These are phyloP conservation scores for Resseliella maxima DNA, from an alignment of 2,888 invertebrate species.

Conservation along the genomic window DNA sequence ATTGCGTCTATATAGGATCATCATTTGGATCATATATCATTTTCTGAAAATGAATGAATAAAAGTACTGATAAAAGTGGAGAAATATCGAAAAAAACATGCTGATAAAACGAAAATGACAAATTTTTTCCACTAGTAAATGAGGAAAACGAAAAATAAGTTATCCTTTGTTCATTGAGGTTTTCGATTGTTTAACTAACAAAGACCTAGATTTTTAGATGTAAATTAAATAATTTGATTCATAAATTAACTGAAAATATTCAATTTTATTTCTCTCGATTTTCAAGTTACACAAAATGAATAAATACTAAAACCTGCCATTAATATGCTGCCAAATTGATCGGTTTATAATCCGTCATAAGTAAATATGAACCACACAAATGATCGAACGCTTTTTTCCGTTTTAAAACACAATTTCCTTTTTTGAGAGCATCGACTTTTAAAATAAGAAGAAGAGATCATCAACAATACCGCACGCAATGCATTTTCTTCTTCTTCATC, in stretches of 20 bases:
- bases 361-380: not conserved
- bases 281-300: no score
- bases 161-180: not conserved
- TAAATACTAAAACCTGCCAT: no score
- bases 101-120: not conserved
- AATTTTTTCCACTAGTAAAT: not conserved
- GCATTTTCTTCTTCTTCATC: not conserved
- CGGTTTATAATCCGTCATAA: no score
- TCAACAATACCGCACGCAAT: not conserved
- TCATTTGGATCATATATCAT: constrained; percentile 6
- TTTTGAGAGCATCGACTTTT: not conserved
- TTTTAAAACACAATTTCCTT: not conserved
- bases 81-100: no score
- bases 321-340: no score
- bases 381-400: not conserved
- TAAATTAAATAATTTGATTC: no score
- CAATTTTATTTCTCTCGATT: no score
- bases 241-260: no score
- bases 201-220: no score
- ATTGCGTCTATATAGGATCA: not conserved
- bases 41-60: not conserved
- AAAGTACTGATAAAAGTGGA: not conserved
- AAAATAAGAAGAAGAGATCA: not conserved
- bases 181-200: no score
- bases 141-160: not conserved